Conservation (phyloP, 2,888 invertebrate species). For the Xiphydria camelus region DNA sequence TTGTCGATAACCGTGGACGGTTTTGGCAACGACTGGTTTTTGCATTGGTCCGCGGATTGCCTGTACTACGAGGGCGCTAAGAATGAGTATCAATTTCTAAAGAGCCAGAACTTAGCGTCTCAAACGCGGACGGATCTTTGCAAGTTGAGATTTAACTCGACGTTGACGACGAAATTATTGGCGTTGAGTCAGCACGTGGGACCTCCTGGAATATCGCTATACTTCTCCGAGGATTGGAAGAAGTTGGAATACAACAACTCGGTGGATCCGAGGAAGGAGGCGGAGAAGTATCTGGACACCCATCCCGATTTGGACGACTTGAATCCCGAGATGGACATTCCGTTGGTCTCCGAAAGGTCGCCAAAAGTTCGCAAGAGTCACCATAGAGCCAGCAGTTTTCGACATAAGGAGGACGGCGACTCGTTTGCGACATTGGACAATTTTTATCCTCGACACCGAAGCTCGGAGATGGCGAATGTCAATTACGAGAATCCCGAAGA, state of each 20-base stretch:
- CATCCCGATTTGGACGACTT: slow-evolving; percentile 51
- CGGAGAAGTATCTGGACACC: slow-evolving; percentile 54
- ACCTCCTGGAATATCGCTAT: slow-evolving; percentile 73
- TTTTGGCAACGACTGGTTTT: slow-evolving; percentile 74
- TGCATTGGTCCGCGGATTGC: slow-evolving; percentile 78
- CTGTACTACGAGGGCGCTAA: slow-evolving; percentile 56
- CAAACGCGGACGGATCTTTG: slow-evolving; percentile 65
- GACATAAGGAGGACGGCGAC: slow-evolving; percentile 22
- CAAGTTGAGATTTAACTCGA: slow-evolving; percentile 70
- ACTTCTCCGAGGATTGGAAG: slow-evolving; percentile 64
- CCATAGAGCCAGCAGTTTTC: slow-evolving; percentile 20
- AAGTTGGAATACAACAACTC: slow-evolving; percentile 55
- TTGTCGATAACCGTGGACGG: slow-evolving; percentile 64
- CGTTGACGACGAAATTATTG: slow-evolving; percentile 68
- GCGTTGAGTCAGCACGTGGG: slow-evolving; percentile 69
- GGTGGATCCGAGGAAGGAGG: slow-evolving; percentile 59
- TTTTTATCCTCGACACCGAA: slow-evolving; percentile 16
- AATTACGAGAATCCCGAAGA: slow-evolving; percentile 21
- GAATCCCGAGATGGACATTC: slow-evolving; percentile 23
- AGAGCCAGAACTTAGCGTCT: slow-evolving; percentile 35
- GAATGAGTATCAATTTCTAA: slow-evolving; percentile 60
- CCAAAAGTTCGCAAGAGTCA: slow-evolving; percentile 24
- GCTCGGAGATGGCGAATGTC: background rate
- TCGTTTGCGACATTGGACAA: slow-evolving; percentile 17
- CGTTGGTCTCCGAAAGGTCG: slow-evolving; percentile 36